Evolutionary conservation across 2,888 invertebrate species (phyloP), one percentile per base, ranked within the genome.

Genomic region (Pocota personata): DNA sequence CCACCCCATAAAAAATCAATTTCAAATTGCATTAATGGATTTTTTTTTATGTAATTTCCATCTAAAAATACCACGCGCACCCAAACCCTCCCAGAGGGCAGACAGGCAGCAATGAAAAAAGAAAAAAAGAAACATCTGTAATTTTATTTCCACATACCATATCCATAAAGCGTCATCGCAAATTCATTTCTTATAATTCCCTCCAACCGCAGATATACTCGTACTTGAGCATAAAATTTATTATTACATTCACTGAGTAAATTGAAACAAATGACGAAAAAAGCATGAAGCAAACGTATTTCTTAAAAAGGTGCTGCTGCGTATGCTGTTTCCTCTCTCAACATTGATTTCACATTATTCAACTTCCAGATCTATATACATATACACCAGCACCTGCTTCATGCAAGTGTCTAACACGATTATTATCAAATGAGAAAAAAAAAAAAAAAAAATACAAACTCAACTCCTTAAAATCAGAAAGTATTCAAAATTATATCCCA

Each of bases 121-220:
- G 10, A 7, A 55, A 69, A 55, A 71, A 43, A 43, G 2, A 12
- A 72, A 58, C 71, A 72, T 72, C 32, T 72, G 71, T 48, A 72
- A 72, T 72, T 58, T 72, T 72, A 71, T 43, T 57, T 43, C 46
- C 55, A 30, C 16, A 27, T 40, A 35, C 35, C 57, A 58, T 43
- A 72, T 69, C 52, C 57, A 71, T 71, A 58, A 58, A 46, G 48
- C 71, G 46, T 8, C 24, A 60, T 58, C 16, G 46, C 43, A 72
- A 72, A 72, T 58, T 72, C 71, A 58, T 72, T 72, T 48, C 71
- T 72, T 58, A 58, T 72, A 58, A 72, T 58, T 72, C 58, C 35
- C 27, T 35, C 32, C 48, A 60, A 72, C 71, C 71, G 40, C 71
- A 58, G 58, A 72, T 58, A 37, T 24, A 46, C n/a, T 52, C 32